Percentiles rank a stretch among this genome's conserved stretches.
phyloP scores from a whole-genome alignment of 2,888 invertebrate species.

The Melinopterus prodromus region DNA sequence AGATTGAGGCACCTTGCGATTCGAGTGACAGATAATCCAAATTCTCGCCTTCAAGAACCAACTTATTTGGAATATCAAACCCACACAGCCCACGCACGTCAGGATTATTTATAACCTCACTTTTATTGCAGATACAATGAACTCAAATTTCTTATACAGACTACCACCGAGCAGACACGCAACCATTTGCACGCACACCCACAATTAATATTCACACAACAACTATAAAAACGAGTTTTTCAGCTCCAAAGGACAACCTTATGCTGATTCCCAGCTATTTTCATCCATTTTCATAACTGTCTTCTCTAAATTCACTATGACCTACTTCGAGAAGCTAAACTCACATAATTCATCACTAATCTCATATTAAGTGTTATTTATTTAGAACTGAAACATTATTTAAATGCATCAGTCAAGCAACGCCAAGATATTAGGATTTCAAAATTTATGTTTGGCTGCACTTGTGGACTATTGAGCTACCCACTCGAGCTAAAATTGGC shows the following conservation, averaged over 20 bases:
- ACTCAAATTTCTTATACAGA: not conserved
- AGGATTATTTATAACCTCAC: not conserved
- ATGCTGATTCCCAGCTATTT: not conserved
- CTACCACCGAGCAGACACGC: not conserved
- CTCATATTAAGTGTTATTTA: not conserved
- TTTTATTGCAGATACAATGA: conserved; percentile 4
- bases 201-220: not conserved
- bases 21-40: not conserved
- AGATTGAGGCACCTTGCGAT: not conserved
- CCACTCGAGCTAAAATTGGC: not conserved
- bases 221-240: not conserved
- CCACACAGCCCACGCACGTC: not conserved
- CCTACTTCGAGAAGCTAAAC: not conserved
- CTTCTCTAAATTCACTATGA: not conserved
- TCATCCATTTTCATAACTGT: not conserved
- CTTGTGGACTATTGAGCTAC: not conserved
- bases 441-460: not conserved
- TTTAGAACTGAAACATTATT: not conserved
- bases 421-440: not conserved
- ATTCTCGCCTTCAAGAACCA: not conserved
- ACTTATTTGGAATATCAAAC: not conserved
- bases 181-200: not conserved
- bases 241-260: not conserved
- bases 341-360: not conserved
- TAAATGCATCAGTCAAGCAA: not conserved